phyloP scores from a whole-genome alignment of 2,888 invertebrate genomes.

The Ornithoptera alexandrae region DNA sequence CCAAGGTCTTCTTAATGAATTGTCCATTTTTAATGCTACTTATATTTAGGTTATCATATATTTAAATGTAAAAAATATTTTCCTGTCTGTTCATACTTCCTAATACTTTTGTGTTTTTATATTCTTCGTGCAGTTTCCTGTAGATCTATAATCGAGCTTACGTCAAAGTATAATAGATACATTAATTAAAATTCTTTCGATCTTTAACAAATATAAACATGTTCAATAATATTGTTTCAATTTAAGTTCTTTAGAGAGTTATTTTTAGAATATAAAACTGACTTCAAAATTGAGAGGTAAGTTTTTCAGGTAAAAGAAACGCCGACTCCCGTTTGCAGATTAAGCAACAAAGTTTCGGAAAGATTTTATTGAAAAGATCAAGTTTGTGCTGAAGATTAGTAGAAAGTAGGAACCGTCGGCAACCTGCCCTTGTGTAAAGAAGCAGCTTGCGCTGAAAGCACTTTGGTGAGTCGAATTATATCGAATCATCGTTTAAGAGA shows the following conservation, averaged over 20 bases:
- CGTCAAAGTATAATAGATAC: too few species aligned
- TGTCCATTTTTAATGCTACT: conserved; percentile 28
- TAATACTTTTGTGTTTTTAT: neutral
- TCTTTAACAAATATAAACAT: too few species aligned
- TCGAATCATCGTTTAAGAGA: conserved; percentile 27
- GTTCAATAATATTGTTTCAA: too few species aligned
- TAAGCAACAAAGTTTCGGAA: conserved; percentile 9
- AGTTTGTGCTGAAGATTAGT: conserved; percentile 23
- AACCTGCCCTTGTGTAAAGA: conserved; percentile 13
- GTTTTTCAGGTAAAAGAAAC: conserved; percentile 3
- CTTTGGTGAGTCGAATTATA: conserved; percentile 28
- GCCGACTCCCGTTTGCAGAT: conserved; percentile 1
- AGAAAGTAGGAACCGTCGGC: conserved; percentile 14
- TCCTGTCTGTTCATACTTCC: too few species aligned
- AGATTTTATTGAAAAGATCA: conserved; percentile 27
- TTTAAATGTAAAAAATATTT: neutral
- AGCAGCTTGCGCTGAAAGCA: conserved; percentile 25
- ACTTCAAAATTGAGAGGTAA: neutral
- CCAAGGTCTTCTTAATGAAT: conserved; percentile 39
- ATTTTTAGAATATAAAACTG: neutral
- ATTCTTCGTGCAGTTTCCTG: neutral
- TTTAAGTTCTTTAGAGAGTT: neutral
- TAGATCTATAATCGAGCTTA: too few species aligned
- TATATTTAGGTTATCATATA: neutral
- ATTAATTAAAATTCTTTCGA: too few species aligned